Evolutionary conservation across 2,797 vertebrate species (phyloP).

Genomic region (Phataginus tetradactyla): DNA sequence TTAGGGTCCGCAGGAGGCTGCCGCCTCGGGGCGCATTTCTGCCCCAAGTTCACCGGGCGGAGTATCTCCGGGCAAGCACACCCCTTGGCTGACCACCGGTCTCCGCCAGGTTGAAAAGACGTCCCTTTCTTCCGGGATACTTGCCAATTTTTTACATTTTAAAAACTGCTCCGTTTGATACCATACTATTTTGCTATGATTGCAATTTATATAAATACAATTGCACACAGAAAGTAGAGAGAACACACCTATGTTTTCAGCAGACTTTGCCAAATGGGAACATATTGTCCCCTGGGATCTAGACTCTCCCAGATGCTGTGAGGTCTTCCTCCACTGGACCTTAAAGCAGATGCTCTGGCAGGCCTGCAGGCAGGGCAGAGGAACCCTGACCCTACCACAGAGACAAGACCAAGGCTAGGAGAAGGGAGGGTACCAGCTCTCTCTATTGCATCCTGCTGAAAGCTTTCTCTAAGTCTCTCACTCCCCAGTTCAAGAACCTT

Average conservation of each 20-base stretch:
- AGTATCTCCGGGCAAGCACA: neutral
- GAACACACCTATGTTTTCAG: neutral
- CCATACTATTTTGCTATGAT: neutral
- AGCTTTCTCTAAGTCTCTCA: neutral
- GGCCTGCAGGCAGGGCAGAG: neutral
- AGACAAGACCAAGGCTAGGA: neutral
- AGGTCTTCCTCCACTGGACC: neutral
- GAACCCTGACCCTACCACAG: neutral
- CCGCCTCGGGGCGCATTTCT: neutral
- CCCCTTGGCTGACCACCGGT: neutral
- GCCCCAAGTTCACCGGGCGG: neutral
- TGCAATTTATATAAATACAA: neutral
- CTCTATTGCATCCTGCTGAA: neutral
- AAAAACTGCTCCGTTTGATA: neutral
- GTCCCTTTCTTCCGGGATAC: neutral
- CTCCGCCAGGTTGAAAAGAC: neutral
- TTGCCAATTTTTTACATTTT: neutral
- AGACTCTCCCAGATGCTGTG: neutral
- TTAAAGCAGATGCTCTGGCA: neutral
- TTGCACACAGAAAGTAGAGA: neutral
- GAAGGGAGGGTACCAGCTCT: neutral
- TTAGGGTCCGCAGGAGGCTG: neutral
- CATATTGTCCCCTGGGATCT: neutral
- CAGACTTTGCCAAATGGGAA: neutral
- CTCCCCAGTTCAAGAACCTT: neutral